These are phyloP conservation scores for Temnothorax rugatulus DNA, from an alignment of 2,888 invertebrate genomes.

Conservation along the genomic window DNA sequence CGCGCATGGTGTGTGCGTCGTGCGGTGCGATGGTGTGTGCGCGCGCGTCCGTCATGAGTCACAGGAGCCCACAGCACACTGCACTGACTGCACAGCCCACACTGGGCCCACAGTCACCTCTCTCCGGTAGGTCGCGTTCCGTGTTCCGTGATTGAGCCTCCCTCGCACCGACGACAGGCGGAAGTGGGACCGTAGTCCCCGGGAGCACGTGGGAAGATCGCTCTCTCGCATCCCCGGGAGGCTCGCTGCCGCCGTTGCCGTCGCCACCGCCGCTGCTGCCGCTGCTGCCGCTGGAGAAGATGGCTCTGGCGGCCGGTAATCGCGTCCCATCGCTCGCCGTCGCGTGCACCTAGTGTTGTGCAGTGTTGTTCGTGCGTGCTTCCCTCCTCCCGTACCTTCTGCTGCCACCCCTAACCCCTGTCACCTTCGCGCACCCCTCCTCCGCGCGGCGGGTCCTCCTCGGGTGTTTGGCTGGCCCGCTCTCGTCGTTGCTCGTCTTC, in stretches of 20 bases:
- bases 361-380: constrained; percentile 53
- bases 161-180: constrained; percentile 64
- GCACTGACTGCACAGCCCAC: no score
- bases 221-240: constrained; percentile 52
- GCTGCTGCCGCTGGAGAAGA: constrained; percentile 67
- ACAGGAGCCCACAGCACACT: constrained; percentile 68
- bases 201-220: constrained; percentile 62
- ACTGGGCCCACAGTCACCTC: constrained; percentile 64
- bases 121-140: constrained; percentile 68
- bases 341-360: constrained; percentile 63
- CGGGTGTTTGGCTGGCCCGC: not conserved
- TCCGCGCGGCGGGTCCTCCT: not conserved
- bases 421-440: not conserved
- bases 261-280: constrained; percentile 31
- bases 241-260: not conserved
- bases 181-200: constrained; percentile 70
- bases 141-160: constrained; percentile 75
- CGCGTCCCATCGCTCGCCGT: constrained; percentile 52
- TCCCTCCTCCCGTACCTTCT: constrained; percentile 24
- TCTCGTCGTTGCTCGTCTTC: not conserved
- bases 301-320: constrained; percentile 73
- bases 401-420: constrained; percentile 39
- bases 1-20: not conserved
- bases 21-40: not conserved
- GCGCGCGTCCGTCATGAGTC: constrained; percentile 80